A percentile compares a stretch with the other conserved stretches of the same genome.
These are phyloP conservation scores for Thumatha senex DNA, from an alignment of 2,888 invertebrate species.

Conservation along the genomic window DNA sequence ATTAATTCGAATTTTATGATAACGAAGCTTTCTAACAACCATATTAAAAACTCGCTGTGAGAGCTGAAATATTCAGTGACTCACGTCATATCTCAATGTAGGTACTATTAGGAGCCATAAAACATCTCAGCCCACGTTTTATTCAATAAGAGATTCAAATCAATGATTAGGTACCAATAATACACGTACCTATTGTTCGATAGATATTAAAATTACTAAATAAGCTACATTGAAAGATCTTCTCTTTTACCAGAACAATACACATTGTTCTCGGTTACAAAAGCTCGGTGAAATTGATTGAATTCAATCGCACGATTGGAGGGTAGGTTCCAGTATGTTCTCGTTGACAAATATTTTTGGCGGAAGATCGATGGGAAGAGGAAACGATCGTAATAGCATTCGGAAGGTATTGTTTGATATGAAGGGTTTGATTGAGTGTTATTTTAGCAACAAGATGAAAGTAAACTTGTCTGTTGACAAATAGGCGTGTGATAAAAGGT, in stretches of 20 bases:
- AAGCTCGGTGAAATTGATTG: constrained; percentile 57
- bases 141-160: constrained; percentile 50
- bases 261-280: constrained; percentile 68
- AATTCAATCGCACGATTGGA: constrained; percentile 32
- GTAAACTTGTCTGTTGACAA: not conserved
- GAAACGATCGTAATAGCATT: constrained; percentile 35
- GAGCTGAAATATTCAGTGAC: not conserved
- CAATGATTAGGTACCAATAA: constrained; percentile 38
- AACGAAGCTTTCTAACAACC: too few relatives aligned
- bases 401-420: constrained; percentile 33
- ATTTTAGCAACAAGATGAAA: constrained; percentile 11
- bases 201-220: constrained; percentile 54
- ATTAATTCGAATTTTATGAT: too few relatives aligned
- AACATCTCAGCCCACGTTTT: constrained; percentile 25
- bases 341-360: constrained; percentile 60
- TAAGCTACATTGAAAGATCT: constrained; percentile 49
- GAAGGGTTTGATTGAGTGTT: constrained; percentile 36
- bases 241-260: constrained; percentile 59
- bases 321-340: constrained; percentile 33
- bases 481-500: too few relatives aligned
- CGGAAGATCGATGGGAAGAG: constrained; percentile 49
- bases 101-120: constrained; percentile 14
- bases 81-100: constrained; percentile 8
- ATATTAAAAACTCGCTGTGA: not conserved
- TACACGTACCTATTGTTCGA: constrained; percentile 42